These are phyloP conservation scores for Brachyptera risi DNA, from an alignment of 2,888 invertebrate genomes.

Conservation along the genomic window DNA sequence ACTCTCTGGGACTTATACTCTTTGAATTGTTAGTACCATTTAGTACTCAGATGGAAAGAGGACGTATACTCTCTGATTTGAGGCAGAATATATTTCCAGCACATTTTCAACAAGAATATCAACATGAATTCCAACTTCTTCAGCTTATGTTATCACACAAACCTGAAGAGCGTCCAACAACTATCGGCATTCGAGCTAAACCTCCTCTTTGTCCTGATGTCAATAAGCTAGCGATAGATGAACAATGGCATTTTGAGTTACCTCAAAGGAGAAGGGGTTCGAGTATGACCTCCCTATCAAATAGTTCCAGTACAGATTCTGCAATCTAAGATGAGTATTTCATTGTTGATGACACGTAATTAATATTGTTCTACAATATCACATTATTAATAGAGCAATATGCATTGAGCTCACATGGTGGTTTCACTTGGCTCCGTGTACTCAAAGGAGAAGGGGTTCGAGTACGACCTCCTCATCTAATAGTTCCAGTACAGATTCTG, in stretches of 20 bases:
- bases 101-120: constrained; percentile 59
- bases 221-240: constrained; percentile 39
- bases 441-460: constrained; percentile 35
- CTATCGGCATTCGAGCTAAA: constrained; percentile 62
- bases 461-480: background rate
- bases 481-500: background rate
- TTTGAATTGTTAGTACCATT: constrained; percentile 91
- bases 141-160: constrained; percentile 71
- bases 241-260: constrained; percentile 53
- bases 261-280: constrained; percentile 39
- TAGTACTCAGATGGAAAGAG: constrained; percentile 85
- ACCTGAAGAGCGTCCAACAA: constrained; percentile 71
- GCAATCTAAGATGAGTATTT: too few species aligned
- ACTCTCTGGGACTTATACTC: constrained; percentile 88
- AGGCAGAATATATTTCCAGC: constrained; percentile 65
- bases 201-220: constrained; percentile 54
- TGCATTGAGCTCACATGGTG: too few species aligned
- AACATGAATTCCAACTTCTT: constrained; percentile 69
- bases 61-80: constrained; percentile 60
- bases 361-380: too few species aligned
- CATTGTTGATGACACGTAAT: too few species aligned
- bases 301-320: background rate
- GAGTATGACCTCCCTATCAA: background rate
- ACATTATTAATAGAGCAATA: too few species aligned
- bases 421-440: too few species aligned